Conservation (phyloP, 2,797 vertebrate species). For the Crocodylus rhombifer region DNA sequence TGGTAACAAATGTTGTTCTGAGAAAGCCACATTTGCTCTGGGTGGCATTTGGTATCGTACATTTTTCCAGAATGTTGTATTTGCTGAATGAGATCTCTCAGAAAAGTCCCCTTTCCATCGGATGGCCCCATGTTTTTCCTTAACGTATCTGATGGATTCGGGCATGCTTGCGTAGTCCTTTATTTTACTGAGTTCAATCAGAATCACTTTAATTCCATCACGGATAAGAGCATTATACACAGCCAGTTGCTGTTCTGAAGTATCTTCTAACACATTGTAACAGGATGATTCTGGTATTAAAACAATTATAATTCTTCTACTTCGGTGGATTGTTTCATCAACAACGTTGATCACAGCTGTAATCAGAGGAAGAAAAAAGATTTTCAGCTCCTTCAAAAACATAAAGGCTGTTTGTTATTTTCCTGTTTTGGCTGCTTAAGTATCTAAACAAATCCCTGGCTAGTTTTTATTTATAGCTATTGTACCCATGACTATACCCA, state of each 20-base stretch:
- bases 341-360: conserved; percentile 85
- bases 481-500: no score
- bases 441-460: no score
- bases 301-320: conserved; percentile 88
- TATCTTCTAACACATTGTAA: conserved; percentile 63
- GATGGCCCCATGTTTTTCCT: conserved; percentile 87
- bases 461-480: no score
- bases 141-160: conserved; percentile 88
- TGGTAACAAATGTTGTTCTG: conserved; percentile 3
- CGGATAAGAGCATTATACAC: conserved; percentile 85
- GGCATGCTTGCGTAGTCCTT: conserved; percentile 84
- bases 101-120: conserved; percentile 75
- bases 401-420: no score
- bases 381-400: not conserved
- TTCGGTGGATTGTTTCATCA: conserved; percentile 86
- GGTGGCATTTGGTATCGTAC: conserved; percentile 89
- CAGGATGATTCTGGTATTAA: conserved; percentile 55
- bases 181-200: conserved; percentile 87
- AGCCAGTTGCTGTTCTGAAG: conserved; percentile 86
- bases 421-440: no score
- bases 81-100: conserved; percentile 69
- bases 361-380: conserved; percentile 35
- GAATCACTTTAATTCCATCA: conserved; percentile 83
- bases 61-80: conserved; percentile 89
- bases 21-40: not conserved